Base-by-base conservation (phyloP, 1,140 invertebrate genomes). In the Drosophila bocqueti region DNA sequence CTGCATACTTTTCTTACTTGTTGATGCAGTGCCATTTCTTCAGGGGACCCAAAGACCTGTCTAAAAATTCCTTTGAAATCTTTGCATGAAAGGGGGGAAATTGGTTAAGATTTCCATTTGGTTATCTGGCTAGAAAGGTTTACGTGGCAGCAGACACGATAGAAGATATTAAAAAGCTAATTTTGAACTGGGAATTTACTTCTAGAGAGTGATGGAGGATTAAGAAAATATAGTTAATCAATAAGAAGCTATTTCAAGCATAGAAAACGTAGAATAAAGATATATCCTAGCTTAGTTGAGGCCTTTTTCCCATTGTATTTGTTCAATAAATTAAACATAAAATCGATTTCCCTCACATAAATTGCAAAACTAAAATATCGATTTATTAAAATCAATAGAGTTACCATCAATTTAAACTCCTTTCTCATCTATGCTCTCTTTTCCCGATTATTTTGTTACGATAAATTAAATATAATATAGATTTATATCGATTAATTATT, bases 11-110 rank as follows among this genome's bases (percentile, higher is more conserved):
- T 55, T 24, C 18, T 38, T 55, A 55, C 66, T 59, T 73, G 67
- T 72, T 73, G 69, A 36, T 72, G 69, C 68, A 72, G 34, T 47
- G 65, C 18, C 46, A 72, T 73, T 54, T 46, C 67, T 71, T 72
- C 16, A 6, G 69, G 66, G 6, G 6, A 9, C 46, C 46, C 46
- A 26, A 34, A 52, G 18, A 10, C 21, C 11, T 21, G 43, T 29
- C 29, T 49, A 21, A 16, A 31, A 60, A 72, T 61, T 42, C 46
- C 55, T 43, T 31, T 16, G 40, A 45, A 45, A 52, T 31, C 46
- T 26, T 11, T 26, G 31, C 6, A 13, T 38, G 13, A 24, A 13
- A 8, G 15, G 9, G 5, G 49, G 47, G 18, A 45, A 59, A 45
- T 45, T 59, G 57, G 24, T 59, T 10, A 43, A 26, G 36, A 59